Base-by-base conservation (phyloP, 2,888 invertebrate genomes). In the Iselma pallidipennis region DNA sequence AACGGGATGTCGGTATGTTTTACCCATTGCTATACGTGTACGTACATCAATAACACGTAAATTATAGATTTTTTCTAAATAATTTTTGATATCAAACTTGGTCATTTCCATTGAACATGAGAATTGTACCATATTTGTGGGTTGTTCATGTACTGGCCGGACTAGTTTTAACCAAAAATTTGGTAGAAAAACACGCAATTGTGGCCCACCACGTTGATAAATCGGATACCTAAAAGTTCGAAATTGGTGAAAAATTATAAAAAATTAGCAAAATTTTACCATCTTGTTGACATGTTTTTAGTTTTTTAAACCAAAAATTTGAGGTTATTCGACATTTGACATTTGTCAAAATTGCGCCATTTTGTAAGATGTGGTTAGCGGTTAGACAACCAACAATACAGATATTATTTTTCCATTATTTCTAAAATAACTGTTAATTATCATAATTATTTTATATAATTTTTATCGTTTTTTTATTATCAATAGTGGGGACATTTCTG, bases 161-260 rank as follows among this genome's bases (percentile, higher is more conserved):
- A 98, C 87, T 16, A 98, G 76, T 83, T 97, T 98, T 90, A 99
- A 89, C 95, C 96, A 98, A 82, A 98, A 98, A 80, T 98, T 95
- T 0, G 98, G 98, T 29, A 99, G 83, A 81, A 95, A 96, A 9
- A 98, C 86, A 61, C 98, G 84, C 29, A 95, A 82, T 78, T 98
- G 98, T n/a, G 98, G 98, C 80, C 94, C 94, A 12, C 98, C 98
- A 79, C 87, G 88, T 81, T 92, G 91, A 81, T 94, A 97, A 31
- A 96, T 76, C 1, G 96, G 97, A 83, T 97, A 97, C 89, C 94
- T 92, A 56, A 52, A 69, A 66, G 52, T 14, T 7, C 16, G n/a
- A 25, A 16, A 5, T 2, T 26, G 2, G 2, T 16, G 19, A n/a
- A 1, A 42, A 19, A 10, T 28, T 51, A 1, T 10, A 12, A 25